A percentile compares a stretch with the other conserved stretches of the same genome.
phyloP scores from a whole-genome alignment of 2,888 invertebrate genomes.

The Myopa tessellatipennis region DNA sequence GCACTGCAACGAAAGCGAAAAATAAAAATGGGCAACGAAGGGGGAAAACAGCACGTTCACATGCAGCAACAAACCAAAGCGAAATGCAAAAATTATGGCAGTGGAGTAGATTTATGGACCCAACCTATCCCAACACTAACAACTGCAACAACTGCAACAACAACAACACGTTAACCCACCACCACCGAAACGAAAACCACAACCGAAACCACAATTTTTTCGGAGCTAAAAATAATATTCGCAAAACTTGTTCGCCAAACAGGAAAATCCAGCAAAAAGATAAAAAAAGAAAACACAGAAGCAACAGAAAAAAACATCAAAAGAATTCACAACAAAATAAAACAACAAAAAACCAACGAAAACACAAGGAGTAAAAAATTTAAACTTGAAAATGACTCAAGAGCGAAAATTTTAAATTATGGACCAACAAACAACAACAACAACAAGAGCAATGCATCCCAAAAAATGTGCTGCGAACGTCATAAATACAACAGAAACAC shows the following conservation, averaged over 20 bases:
- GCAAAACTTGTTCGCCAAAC: conserved; percentile 38
- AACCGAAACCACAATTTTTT: conserved; percentile 52
- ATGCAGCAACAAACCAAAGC: conserved; percentile 41
- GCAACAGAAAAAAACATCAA: not conserved
- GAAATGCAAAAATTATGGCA: conserved; percentile 55
- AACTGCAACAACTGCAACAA: conserved; percentile 15
- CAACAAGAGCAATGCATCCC: conserved; percentile 24
- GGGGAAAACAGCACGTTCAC: conserved; percentile 15
- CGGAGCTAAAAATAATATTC: conserved; percentile 51
- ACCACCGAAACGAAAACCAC: conserved; percentile 41
- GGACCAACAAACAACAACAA: conserved; percentile 18
- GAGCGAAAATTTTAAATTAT: conserved; percentile 31
- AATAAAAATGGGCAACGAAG: not conserved
- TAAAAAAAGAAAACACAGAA: not conserved
- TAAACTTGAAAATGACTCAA: conserved; percentile 24
- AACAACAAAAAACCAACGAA: not conserved
- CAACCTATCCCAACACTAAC: conserved; percentile 49
- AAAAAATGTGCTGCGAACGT: conserved; percentile 19
- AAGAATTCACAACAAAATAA: not conserved
- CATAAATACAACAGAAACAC: conserved; percentile 26
- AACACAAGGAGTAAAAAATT: not conserved
- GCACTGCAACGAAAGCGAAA: conserved; percentile 20
- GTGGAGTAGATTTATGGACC: conserved; percentile 56
- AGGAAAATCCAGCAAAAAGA: conserved; percentile 27
- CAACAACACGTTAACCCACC: conserved; percentile 4